Evolutionary conservation across 2,113 vertebrate genomes (phyloP).

Genomic region (Petrocephalus zakoni): DNA sequence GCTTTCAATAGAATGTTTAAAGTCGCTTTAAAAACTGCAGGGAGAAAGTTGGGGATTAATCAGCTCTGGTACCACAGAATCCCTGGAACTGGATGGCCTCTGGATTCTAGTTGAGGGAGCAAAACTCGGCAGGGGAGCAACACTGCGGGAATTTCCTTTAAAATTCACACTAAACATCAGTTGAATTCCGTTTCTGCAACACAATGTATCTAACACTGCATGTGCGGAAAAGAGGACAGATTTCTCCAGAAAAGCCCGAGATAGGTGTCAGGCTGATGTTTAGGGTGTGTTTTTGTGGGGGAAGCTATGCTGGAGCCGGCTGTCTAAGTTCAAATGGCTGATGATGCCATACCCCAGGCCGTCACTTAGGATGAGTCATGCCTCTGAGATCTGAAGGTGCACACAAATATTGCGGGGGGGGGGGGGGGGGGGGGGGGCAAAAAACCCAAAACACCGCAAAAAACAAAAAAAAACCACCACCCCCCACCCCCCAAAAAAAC

Average conservation of each 20-base stretch:
- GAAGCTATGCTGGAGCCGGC: neutral
- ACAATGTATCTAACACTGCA: neutral
- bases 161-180: neutral
- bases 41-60: constrained; percentile 18
- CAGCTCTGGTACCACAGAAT: neutral
- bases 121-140: neutral
- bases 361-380: constrained; percentile 2
- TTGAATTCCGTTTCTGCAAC: neutral
- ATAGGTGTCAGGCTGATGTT: neutral
- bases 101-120: neutral
- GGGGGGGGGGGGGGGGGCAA: too few relatives aligned
- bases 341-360: neutral
- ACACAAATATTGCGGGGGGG: constrained; percentile 31
- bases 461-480: too few relatives aligned
- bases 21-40: constrained; percentile 10
- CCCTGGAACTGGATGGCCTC: neutral
- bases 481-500: too few relatives aligned
- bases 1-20: neutral
- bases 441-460: too few relatives aligned
- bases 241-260: neutral
- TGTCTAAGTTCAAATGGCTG: neutral
- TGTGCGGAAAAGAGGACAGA: neutral
- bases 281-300: neutral
- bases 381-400: neutral
- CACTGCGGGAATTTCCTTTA: neutral